These are phyloP conservation scores for Ernsta delagoae DNA, from an alignment of 2,888 invertebrate genomes.

Conservation along the genomic window DNA sequence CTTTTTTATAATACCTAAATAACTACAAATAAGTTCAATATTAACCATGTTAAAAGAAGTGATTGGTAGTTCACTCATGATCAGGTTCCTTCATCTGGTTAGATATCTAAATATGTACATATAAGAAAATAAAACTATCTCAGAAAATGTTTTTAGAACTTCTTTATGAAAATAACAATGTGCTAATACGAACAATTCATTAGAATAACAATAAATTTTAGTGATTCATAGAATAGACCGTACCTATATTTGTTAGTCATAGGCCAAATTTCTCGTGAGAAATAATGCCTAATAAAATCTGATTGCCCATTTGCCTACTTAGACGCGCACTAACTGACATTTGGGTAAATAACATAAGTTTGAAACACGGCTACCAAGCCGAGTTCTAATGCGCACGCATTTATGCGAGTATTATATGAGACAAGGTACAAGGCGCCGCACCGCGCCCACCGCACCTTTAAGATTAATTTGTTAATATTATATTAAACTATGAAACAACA, in stretches of 20 bases:
- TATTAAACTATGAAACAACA: not conserved
- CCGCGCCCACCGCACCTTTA: not conserved
- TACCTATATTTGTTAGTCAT: not conserved
- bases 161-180: not conserved
- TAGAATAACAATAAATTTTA: not conserved
- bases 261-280: constrained; percentile 22
- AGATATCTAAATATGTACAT: no score
- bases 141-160: not conserved
- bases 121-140: no score
- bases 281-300: constrained; percentile 26
- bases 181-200: not conserved
- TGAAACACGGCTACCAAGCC: not conserved
- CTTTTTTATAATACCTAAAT: no score
- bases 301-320: constrained; percentile 29
- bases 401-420: no score
- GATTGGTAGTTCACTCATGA: no score
- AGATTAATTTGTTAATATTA: constrained; percentile 2
- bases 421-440: no score
- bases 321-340: constrained; percentile 44
- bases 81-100: no score
- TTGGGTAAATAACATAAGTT: constrained; percentile 41
- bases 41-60: no score
- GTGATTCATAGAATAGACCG: not conserved
- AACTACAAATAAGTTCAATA: no score
- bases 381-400: constrained; percentile 27